A percentile compares a stretch with the other conserved stretches of the same genome.
phyloP scores from a whole-genome alignment of 2,888 invertebrate species.

The Branchipolynoe longqiensis region DNA sequence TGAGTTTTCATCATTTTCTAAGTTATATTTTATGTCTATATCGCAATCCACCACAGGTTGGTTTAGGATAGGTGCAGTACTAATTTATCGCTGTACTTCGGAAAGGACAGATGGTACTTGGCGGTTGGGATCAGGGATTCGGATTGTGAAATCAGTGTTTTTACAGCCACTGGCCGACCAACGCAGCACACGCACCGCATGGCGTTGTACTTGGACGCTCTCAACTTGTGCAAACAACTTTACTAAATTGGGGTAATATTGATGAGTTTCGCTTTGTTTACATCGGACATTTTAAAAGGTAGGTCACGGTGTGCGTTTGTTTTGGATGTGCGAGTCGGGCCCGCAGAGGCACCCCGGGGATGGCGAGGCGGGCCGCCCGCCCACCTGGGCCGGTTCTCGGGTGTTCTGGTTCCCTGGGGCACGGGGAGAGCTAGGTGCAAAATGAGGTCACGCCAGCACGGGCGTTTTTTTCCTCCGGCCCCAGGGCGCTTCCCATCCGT shows the following conservation, averaged over 20 bases:
- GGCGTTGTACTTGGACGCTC: conserved; percentile 4
- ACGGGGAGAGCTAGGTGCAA: conserved; percentile 39
- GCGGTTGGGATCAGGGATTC: neutral
- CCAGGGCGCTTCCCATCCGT: neutral
- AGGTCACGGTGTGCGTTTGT: neutral
- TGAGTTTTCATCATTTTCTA: conserved; percentile 50
- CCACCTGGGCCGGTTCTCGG: conserved; percentile 47
- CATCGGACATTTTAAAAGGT: conserved; percentile 30
- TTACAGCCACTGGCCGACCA: conserved; percentile 2
- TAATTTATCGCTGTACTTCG: neutral
- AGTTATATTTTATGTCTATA: neutral
- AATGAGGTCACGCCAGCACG: conserved; percentile 54
- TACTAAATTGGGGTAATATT: conserved; percentile 5
- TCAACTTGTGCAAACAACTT: conserved; percentile 44
- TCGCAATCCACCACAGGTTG: neutral
- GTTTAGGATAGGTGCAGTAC: neutral
- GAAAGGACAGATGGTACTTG: neutral
- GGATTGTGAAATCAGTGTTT: neutral
- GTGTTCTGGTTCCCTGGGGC: conserved; percentile 38
- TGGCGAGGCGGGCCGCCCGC: conserved; percentile 2
- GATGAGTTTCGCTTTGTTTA: conserved; percentile 51
- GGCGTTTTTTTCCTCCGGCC: conserved; percentile 33
- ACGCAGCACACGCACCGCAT: conserved; percentile 22
- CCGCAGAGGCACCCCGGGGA: conserved; percentile 17
- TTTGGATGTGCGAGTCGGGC: conserved; percentile 5